Conservation (phyloP, 2,113 vertebrate species). For the Rallus limicola region DNA sequence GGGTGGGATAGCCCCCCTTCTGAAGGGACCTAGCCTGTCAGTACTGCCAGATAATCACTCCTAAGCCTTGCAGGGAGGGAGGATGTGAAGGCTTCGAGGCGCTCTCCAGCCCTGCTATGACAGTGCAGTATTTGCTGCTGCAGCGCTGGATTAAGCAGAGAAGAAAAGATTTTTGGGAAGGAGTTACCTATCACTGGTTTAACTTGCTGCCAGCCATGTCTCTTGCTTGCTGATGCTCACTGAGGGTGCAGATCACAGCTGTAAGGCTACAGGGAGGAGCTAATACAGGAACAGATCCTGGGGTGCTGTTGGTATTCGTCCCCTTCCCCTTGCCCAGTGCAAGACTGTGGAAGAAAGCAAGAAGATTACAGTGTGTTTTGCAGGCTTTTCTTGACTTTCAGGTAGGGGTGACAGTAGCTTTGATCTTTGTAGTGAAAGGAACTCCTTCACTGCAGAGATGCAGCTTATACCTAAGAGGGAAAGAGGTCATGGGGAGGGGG, state of each 20-base stretch:
- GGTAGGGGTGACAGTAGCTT: background rate
- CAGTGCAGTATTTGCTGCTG: slow-evolving; percentile 35
- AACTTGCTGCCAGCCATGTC: background rate
- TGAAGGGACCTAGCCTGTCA: background rate
- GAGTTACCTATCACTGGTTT: background rate
- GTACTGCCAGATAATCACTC: background rate
- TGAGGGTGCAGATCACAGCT: background rate
- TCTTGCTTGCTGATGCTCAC: background rate
- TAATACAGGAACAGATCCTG: background rate
- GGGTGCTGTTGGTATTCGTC: background rate
- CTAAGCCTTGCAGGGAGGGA: background rate
- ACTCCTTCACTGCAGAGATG: background rate
- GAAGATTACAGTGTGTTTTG: background rate
- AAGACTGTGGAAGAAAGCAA: background rate
- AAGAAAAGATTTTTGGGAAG: background rate
- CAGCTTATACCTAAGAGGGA: background rate
- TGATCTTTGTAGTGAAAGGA: background rate
- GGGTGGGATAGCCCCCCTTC: background rate
- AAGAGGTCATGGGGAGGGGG: background rate
- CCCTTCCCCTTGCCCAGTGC: background rate
- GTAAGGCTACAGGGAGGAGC: background rate
- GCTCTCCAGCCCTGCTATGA: slow-evolving; percentile 1
- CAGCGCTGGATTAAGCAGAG: background rate
- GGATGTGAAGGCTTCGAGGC: background rate
- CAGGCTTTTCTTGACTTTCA: background rate